Conservation (phyloP, 2,888 invertebrate genomes). For the Ptilodon capucinus region DNA sequence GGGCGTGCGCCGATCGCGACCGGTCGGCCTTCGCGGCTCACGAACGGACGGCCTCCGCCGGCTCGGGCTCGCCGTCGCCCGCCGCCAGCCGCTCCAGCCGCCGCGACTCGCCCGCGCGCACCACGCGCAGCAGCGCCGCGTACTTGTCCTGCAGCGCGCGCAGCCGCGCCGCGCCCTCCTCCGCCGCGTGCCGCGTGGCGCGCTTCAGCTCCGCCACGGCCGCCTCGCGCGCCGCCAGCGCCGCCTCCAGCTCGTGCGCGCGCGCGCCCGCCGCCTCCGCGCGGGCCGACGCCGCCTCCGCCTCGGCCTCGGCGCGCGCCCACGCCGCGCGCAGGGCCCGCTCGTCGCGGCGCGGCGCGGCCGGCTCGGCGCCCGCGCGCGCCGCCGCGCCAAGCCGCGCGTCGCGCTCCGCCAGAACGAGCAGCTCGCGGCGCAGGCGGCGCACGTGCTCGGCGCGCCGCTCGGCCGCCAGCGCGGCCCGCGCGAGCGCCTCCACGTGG, state of each 20-base stretch:
- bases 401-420: constrained; percentile 68
- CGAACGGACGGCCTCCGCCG: constrained; percentile 1
- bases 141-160: constrained; percentile 84
- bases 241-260: constrained; percentile 71
- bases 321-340: constrained; percentile 47
- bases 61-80: constrained; percentile 46
- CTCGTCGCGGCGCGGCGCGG: constrained; percentile 26
- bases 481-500: constrained; percentile 62
- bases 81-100: constrained; percentile 77
- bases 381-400: constrained; percentile 50
- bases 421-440: constrained; percentile 69
- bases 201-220: constrained; percentile 72
- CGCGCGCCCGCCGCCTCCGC: constrained; percentile 70
- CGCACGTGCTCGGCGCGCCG: constrained; percentile 69
- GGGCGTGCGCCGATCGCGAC: constrained; percentile 32
- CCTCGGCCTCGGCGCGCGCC: constrained; percentile 70
- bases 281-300: constrained; percentile 66
- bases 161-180: constrained; percentile 83
- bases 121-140: constrained; percentile 78
- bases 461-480: constrained; percentile 61
- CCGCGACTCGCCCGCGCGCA: constrained; percentile 80
- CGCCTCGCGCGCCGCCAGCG: constrained; percentile 57
- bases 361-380: constrained; percentile 26
- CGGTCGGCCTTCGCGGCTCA: too few species aligned
- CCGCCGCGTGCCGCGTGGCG: constrained; percentile 76